Evolutionary conservation across 2,888 invertebrate genomes (phyloP).

Genomic region (Aspidiotus destructor): DNA sequence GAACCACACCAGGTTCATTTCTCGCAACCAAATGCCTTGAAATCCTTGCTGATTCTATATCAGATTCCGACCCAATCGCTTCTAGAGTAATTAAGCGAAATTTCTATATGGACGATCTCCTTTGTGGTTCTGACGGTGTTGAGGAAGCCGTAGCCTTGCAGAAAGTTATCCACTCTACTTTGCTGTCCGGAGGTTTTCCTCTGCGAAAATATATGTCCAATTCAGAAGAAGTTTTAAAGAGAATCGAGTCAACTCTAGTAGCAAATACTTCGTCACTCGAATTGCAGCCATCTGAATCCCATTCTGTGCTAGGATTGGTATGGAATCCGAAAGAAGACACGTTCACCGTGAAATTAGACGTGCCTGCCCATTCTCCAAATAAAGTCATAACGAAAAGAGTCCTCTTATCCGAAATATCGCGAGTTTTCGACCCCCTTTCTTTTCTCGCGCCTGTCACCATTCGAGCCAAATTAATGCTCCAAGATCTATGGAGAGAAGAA

Average conservation of each 20-base stretch:
- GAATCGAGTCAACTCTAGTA: not conserved
- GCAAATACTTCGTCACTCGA: not conserved
- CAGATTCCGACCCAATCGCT: not conserved
- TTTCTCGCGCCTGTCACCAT: slow-evolving; percentile 2
- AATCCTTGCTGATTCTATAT: not conserved
- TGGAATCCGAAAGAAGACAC: slow-evolving; percentile 3
- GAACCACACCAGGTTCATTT: slow-evolving; percentile 12
- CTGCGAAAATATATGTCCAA: slow-evolving; percentile 6
- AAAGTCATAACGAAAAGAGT: not conserved
- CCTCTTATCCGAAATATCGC: slow-evolving; percentile 8
- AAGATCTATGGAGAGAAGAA: not conserved
- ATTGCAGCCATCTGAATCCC: too few species aligned
- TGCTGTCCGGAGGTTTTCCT: not conserved
- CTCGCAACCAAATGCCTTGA: not conserved
- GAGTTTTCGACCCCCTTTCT: not conserved
- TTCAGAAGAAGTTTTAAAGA: not conserved
- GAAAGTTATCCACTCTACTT: not conserved
- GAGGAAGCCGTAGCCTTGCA: not conserved
- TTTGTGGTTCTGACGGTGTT: not conserved
- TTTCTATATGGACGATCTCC: slow-evolving; percentile 16
- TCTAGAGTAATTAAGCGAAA: not conserved
- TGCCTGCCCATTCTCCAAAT: not conserved
- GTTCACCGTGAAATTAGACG: not conserved
- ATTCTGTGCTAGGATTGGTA: not conserved
- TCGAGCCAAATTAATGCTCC: slow-evolving; percentile 5